Evolutionary conservation across 2,888 invertebrate species (phyloP).

Genomic region (Pycnomerus fuliginosus): DNA sequence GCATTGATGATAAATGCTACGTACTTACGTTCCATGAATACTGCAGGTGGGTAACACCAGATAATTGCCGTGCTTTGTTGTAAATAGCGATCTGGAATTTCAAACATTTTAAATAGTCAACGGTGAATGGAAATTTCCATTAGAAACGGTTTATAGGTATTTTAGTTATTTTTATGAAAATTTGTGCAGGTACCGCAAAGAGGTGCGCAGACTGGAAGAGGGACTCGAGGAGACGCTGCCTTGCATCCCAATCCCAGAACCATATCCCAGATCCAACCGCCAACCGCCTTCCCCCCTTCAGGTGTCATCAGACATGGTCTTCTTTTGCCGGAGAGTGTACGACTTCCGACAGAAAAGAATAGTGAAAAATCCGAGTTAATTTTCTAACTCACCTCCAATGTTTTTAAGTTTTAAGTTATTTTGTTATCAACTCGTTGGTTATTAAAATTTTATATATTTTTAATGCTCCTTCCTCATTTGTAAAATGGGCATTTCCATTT

Average conservation of each 20-base stretch:
- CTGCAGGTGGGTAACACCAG: slow-evolving; percentile 74
- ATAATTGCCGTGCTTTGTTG: too few relatives aligned
- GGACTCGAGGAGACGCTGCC: slow-evolving; percentile 68
- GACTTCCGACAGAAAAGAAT: slow-evolving; percentile 88
- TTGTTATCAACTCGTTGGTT: slow-evolving; percentile 26
- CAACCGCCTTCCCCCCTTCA: slow-evolving; percentile 65
- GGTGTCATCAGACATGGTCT: slow-evolving; percentile 80
- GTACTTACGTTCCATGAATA: slow-evolving; percentile 96
- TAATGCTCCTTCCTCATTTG: slow-evolving; percentile 8
- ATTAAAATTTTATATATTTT: slow-evolving; percentile 28
- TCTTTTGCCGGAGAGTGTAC: slow-evolving; percentile 93
- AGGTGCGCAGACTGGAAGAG: slow-evolving; percentile 75
- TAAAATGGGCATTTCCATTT: too few relatives aligned
- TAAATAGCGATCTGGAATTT: too few relatives aligned
- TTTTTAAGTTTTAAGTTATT: slow-evolving; percentile 18
- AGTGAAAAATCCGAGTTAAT: slow-evolving; percentile 53
- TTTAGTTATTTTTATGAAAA: too few relatives aligned
- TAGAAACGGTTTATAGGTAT: too few relatives aligned
- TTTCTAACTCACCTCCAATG: slow-evolving; percentile 14
- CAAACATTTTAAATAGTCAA: too few relatives aligned
- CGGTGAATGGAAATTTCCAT: too few relatives aligned
- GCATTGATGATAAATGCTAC: slow-evolving; percentile 97
- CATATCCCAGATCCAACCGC: slow-evolving; percentile 59
- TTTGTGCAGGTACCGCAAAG: slow-evolving; percentile 75
- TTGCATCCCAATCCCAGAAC: slow-evolving; percentile 71